These are phyloP conservation scores for Tenualosa thibaudeaui DNA, from an alignment of 2,797 vertebrate species.

Conservation along the genomic window DNA sequence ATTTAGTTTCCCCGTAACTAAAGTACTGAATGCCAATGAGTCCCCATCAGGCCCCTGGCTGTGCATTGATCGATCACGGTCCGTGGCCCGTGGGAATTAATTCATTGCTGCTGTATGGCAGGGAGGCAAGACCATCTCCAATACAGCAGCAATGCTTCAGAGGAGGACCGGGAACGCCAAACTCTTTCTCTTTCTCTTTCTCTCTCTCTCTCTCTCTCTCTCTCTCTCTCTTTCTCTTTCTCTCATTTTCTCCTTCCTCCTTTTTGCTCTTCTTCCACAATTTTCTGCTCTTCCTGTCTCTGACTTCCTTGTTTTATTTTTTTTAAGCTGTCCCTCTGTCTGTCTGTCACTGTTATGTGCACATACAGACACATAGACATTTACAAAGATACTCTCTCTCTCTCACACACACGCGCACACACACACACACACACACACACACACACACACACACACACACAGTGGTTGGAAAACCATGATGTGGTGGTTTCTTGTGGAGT, in stretches of 20 bases:
- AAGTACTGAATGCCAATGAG: conserved; percentile 59
- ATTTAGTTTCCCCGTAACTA: conserved; percentile 20
- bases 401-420: background rate
- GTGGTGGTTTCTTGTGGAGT: conserved; percentile 60
- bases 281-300: conserved; percentile 38
- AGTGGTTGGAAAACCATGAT: conserved; percentile 37
- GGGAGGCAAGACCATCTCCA: background rate
- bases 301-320: conserved; percentile 27
- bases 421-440: background rate
- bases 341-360: background rate
- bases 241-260: background rate
- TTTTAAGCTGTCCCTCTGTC: background rate
- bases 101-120: conserved; percentile 9
- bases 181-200: background rate
- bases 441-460: conserved; percentile 22
- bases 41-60: conserved; percentile 58
- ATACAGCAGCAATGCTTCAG: background rate
- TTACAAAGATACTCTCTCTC: background rate
- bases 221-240: background rate
- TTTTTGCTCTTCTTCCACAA: background rate
- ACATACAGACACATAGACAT: conserved; percentile 34
- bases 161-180: background rate
- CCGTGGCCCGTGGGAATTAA: conserved; percentile 53
- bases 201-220: conserved; percentile 8
- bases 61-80: conserved; percentile 53